Conservation (phyloP, 2,113 vertebrate genomes). For the Electrona antarctica region DNA sequence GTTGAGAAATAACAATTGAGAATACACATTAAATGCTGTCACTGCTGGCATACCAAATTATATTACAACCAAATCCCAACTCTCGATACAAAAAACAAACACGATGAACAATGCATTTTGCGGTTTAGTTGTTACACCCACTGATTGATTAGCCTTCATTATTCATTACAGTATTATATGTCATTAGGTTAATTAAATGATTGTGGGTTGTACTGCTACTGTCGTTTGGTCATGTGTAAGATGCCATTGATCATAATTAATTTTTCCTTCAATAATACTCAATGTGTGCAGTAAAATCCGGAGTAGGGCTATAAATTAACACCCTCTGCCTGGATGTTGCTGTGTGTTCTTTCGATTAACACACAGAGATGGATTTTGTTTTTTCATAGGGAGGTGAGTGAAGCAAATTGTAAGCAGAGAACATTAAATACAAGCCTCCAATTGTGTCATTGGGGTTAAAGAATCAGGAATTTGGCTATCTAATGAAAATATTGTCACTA, state of each 20-base stretch:
- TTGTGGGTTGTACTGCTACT: slow-evolving; percentile 24
- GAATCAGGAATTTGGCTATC: slow-evolving; percentile 81
- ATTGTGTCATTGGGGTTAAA: slow-evolving; percentile 78
- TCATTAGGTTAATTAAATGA: slow-evolving; percentile 4
- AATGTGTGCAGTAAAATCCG: slow-evolving; percentile 1
- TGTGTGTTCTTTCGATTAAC: slow-evolving; percentile 69
- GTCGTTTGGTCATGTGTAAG: slow-evolving; percentile 44
- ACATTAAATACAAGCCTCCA: slow-evolving; percentile 79
- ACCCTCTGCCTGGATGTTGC: too few relatives aligned
- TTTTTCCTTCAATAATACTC: slow-evolving; percentile 64
- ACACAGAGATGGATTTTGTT: slow-evolving; percentile 61
- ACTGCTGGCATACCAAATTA: slow-evolving; percentile 22
- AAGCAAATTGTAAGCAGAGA: slow-evolving; percentile 52
- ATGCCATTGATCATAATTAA: slow-evolving; percentile 55
- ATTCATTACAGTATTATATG: not conserved
- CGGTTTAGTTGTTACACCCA: slow-evolving; percentile 25
- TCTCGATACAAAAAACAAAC: slow-evolving; percentile 27
- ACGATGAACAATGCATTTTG: not conserved
- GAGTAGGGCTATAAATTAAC: too few relatives aligned
- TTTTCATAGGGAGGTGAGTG: slow-evolving; percentile 65
- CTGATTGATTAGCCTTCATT: not conserved
- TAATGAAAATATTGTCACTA: slow-evolving; percentile 89
- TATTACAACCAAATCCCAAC: slow-evolving; percentile 1
- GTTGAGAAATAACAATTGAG: slow-evolving; percentile 50
- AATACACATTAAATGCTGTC: slow-evolving; percentile 8